Base-by-base conservation (phyloP, 2,113 vertebrate species). In the Octodon degus region DNA sequence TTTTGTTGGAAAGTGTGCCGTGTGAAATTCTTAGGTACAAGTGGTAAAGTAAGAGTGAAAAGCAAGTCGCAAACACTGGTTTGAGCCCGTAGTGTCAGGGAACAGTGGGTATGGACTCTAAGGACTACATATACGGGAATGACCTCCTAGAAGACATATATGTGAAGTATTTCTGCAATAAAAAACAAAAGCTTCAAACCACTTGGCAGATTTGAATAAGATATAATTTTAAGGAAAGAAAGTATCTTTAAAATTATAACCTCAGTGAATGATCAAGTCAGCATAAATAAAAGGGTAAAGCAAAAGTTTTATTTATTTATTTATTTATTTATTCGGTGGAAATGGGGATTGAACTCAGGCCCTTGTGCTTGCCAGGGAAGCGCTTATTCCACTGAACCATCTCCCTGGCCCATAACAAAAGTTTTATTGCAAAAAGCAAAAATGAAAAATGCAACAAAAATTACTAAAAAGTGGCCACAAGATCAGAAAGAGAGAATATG, bases 381-480 rank as follows among this genome's bases (percentile, higher is more conserved):
- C 43, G 43, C 43, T 43, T 43, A 43, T 43, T 43, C 43, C 43
- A 43, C 43, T 43, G 43, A 43, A 6, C 43, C 43, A 43, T 43
- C 43, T 43, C 43, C 43, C 43, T 43, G 43, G 43, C 43, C 43
- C 5, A 6, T 43, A 58, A 5, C 13, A 10, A 53, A 91, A 65
- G 13, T 68, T 77, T 84, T 0, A 7, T 43, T 14, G 37, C 85
- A 47, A 40, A 83, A 60, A 91, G 24, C 9, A 27, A 34, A 89
- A 92, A 47, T 79, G 19, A 60, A 74, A 93, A 89, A 77, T 77
- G 22, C 14, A 62, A 2, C 67, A 68, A 89, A 93, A 76, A 93
- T 62, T 60, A 58, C 24, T 74, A 34, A 86, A 96, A 11, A 30
- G 10, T 85, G 19, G 6, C 62, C 83, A 12, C 3, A 12, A 55